Conservation (phyloP, 2,113 vertebrate species). For the Dryoscopus gambensis region DNA sequence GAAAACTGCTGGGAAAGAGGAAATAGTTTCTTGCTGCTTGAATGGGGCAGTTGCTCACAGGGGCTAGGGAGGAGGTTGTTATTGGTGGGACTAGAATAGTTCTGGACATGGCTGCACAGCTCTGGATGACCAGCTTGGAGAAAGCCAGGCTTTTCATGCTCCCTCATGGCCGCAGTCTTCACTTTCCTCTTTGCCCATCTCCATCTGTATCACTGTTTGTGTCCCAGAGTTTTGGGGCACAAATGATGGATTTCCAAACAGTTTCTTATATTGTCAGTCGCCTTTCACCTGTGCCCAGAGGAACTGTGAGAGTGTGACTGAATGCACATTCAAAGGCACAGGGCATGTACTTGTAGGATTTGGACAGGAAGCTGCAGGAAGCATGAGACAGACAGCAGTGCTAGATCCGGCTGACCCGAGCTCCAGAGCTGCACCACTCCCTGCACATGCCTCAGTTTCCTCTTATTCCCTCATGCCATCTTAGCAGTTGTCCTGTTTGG, state of each 20-base stretch:
- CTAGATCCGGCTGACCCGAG: neutral
- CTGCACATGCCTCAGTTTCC: neutral
- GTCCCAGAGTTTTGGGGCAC: neutral
- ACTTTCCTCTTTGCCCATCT: neutral
- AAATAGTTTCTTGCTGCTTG: neutral
- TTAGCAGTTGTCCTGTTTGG: neutral
- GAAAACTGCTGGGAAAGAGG: neutral
- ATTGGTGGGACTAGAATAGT: neutral
- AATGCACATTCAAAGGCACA: accelerated
- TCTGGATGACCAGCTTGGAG: neutral
- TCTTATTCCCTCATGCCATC: neutral
- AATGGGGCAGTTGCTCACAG: neutral
- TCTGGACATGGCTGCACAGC: neutral
- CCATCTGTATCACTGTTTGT: neutral
- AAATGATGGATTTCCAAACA: neutral
- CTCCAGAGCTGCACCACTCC: neutral
- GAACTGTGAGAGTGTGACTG: neutral
- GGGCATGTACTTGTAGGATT: too few relatives aligned
- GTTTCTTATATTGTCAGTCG: neutral
- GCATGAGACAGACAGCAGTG: neutral
- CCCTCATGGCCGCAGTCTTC: neutral
- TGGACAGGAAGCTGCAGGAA: neutral
- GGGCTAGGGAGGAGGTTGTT: neutral
- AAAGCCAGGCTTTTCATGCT: neutral
- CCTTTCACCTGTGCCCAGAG: neutral